Conservation (phyloP, 2,113 vertebrate species). For the Nothoprocta perdicaria region DNA sequence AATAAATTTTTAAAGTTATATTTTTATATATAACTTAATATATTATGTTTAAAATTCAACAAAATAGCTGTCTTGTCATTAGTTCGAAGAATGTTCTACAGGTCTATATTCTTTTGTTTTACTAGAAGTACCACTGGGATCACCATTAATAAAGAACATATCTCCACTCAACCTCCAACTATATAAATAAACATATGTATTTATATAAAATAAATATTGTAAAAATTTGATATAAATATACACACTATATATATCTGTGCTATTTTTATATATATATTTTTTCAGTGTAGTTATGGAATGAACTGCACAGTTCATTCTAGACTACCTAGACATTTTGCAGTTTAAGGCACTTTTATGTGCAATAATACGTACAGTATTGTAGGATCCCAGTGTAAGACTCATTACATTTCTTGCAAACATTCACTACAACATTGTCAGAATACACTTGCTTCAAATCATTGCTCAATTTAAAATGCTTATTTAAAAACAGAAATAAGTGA, state of each 20-base stretch:
- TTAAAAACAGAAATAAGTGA: not conserved
- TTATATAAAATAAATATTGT: too few species aligned
- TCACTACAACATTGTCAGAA: not conserved
- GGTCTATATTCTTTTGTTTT: not conserved
- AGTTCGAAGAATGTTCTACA: not conserved
- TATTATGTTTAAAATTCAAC: not conserved
- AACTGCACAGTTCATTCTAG: not conserved
- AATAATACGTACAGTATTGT: not conserved
- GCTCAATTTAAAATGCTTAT: not conserved
- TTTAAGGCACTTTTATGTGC: not conserved
- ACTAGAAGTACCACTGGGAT: not conserved
- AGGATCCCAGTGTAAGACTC: not conserved
- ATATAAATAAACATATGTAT: too few species aligned
- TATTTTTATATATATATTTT: not conserved
- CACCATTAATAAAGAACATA: not conserved
- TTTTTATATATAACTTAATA: too few species aligned
- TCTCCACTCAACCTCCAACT: too few species aligned
- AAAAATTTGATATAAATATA: too few species aligned
- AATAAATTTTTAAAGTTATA: not conserved
- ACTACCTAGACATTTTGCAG: not conserved
- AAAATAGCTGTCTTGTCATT: not conserved
- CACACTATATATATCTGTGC: too few species aligned
- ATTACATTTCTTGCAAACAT: not conserved
- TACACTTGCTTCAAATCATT: rapidly evolving
- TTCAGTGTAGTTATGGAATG: not conserved